Percentiles rank a stretch among this genome's conserved stretches.
phyloP scores from a whole-genome alignment of 2,797 vertebrate species.

The Hydrolagus colliei region DNA sequence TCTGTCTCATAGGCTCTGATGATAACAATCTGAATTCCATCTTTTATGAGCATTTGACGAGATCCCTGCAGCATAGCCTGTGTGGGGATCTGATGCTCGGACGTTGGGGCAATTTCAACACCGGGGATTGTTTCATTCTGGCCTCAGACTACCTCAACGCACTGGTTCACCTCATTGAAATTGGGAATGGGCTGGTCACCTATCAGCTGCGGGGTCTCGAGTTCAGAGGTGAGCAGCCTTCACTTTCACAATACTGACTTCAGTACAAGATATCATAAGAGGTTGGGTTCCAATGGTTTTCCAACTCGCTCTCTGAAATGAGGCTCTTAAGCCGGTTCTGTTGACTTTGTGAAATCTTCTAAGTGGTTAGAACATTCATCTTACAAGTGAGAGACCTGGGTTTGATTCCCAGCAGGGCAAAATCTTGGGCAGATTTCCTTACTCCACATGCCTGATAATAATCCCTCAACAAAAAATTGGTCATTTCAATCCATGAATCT shows the following conservation, averaged over 20 bases:
- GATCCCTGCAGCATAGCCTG: conserved; percentile 90
- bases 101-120: conserved; percentile 91
- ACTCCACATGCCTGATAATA: too few relatives aligned
- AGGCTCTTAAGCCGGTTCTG: not conserved
- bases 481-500: too few relatives aligned
- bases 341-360: not conserved
- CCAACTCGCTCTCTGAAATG: not conserved
- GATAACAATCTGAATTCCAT: conserved; percentile 98
- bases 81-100: conserved; percentile 89
- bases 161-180: conserved; percentile 91
- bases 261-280: not conserved
- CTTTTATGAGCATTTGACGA: conserved; percentile 94
- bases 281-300: not conserved
- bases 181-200: conserved; percentile 90
- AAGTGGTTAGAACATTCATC: too few relatives aligned
- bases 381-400: too few relatives aligned
- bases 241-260: not conserved
- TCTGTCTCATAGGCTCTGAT: conserved; percentile 69
- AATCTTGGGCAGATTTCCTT: too few relatives aligned
- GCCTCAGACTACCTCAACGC: conserved; percentile 98
- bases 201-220: conserved; percentile 95
- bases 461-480: too few relatives aligned
- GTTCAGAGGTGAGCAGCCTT: conserved; percentile 78
- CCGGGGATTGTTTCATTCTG: conserved; percentile 95
- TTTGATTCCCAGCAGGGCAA: too few relatives aligned